A percentile compares a stretch with the other conserved stretches of the same genome.
Conservation (phyloP, 1,140 invertebrate genomes). For the Drosophila bocki region DNA sequence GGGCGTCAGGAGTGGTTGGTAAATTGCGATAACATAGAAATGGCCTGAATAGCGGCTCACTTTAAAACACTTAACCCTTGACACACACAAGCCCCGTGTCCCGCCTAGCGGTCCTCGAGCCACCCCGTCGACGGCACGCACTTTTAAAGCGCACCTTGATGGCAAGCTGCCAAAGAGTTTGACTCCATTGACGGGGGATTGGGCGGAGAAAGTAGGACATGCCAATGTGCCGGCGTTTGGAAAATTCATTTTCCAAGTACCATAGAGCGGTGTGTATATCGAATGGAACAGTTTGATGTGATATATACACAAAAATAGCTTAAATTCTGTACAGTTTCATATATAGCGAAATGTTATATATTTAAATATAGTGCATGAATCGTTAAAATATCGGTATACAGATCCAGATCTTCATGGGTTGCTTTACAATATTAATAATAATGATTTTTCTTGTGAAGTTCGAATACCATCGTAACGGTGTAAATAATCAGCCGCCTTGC, state of each 20-base stretch:
- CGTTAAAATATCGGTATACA: no score
- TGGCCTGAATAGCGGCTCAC: constrained; percentile 62
- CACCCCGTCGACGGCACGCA: constrained; percentile 45
- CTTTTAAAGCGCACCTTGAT: constrained; percentile 74
- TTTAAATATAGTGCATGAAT: neutral
- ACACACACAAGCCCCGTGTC: constrained; percentile 32
- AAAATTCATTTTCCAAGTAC: constrained; percentile 54
- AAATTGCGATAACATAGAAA: constrained; percentile 78
- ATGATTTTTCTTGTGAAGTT: no score
- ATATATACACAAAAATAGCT: neutral
- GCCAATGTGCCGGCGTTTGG: constrained; percentile 44
- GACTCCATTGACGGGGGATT: constrained; percentile 24
- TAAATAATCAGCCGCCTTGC: neutral
- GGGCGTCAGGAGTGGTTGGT: constrained; percentile 58
- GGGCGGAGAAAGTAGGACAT: constrained; percentile 34
- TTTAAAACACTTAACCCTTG: constrained; percentile 77
- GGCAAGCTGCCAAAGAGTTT: constrained; percentile 71
- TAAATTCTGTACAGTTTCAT: neutral
- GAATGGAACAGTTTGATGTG: neutral
- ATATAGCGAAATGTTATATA: neutral
- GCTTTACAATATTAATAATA: neutral
- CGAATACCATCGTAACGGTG: neutral
- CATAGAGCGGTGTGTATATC: neutral
- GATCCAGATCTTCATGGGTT: no score
- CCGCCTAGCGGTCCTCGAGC: neutral